phyloP scores from a whole-genome alignment of 2,797 vertebrate species.

The Phoebastria nigripes region DNA sequence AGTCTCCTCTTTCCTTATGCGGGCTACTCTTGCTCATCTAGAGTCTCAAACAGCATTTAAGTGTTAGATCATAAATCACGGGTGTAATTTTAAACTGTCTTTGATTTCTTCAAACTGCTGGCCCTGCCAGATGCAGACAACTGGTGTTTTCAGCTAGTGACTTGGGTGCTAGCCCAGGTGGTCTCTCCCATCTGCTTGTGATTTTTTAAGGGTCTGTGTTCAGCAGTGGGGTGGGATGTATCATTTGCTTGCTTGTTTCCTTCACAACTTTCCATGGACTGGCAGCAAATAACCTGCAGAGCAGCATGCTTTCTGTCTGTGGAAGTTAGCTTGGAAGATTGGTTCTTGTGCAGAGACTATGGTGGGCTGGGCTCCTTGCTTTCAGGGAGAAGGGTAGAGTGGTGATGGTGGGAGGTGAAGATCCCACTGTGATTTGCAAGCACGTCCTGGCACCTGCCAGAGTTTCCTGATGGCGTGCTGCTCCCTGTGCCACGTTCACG shows the following conservation, averaged over 20 bases:
- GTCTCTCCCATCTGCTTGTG: background rate
- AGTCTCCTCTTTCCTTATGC: background rate
- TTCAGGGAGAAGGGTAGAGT: background rate
- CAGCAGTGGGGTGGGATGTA: background rate
- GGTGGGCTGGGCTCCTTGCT: background rate
- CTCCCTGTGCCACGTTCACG: rapidly evolving
- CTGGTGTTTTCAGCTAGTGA: background rate
- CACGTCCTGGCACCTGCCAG: background rate
- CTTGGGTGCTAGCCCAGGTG: background rate
- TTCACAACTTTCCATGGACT: background rate
- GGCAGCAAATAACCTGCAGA: background rate
- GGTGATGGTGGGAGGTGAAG: background rate
- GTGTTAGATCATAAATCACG: background rate
- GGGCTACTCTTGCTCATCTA: background rate
- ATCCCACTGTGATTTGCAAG: background rate
- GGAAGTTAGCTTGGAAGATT: background rate
- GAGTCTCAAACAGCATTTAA: background rate
- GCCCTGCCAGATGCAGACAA: background rate
- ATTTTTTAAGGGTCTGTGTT: background rate
- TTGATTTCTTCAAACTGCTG: background rate
- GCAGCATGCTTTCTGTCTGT: background rate
- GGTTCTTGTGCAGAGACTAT: background rate
- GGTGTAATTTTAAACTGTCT: background rate
- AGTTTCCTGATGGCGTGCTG: background rate
- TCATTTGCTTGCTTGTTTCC: background rate